Conservation (phyloP, 2,888 invertebrate genomes). For the Ceriagrion tenellum region DNA sequence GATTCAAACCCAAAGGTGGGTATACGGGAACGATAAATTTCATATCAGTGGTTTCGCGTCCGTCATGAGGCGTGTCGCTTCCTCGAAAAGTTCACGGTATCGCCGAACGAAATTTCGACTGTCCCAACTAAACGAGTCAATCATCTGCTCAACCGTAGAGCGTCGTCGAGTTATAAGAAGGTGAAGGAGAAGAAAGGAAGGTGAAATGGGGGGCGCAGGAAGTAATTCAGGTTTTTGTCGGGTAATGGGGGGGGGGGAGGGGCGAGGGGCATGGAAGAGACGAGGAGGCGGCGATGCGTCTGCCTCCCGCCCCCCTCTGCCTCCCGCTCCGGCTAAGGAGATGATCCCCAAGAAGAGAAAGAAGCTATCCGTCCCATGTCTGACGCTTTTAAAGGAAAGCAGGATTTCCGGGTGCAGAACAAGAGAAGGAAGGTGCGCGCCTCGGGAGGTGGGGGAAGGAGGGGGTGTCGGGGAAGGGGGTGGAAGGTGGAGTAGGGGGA, state of each 20-base stretch:
- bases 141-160: neutral
- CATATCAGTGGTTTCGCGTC: too few species aligned
- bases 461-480: neutral
- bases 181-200: neutral
- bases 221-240: neutral
- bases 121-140: neutral
- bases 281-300: neutral
- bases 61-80: too few species aligned
- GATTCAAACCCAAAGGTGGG: too few species aligned
- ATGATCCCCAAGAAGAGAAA: constrained; percentile 42
- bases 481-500: neutral
- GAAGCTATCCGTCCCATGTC: constrained; percentile 58
- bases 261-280: neutral
- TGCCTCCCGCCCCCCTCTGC: neutral
- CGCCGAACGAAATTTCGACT: neutral
- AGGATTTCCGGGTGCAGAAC: constrained; percentile 64
- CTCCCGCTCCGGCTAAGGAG: neutral
- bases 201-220: neutral
- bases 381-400: constrained; percentile 60
- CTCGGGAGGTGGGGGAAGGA: neutral
- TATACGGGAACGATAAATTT: too few species aligned
- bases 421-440: constrained; percentile 9
- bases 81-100: too few species aligned
- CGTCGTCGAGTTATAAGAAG: neutral
- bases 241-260: neutral